Conservation (phyloP, 2,113 vertebrate species). For the Macrotis lagotis region DNA sequence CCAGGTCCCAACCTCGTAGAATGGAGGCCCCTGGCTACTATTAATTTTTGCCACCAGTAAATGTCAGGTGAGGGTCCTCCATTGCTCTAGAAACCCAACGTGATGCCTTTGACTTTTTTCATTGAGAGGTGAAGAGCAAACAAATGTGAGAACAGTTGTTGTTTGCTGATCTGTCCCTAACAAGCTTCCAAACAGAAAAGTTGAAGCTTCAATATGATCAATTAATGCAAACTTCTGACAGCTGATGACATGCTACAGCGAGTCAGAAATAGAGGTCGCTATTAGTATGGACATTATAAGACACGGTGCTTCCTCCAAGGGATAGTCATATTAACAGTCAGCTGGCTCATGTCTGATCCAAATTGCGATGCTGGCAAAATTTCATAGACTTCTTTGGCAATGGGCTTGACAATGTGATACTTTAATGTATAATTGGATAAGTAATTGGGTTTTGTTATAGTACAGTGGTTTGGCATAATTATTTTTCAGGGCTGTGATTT, state of each 20-base stretch:
- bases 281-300: background rate
- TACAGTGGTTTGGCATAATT: constrained; percentile 76
- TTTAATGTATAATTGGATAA: constrained; percentile 69
- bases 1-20: background rate
- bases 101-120: constrained; percentile 15
- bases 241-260: background rate
- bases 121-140: background rate
- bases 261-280: background rate
- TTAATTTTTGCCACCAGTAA: background rate
- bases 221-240: background rate
- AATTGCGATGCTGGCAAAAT: constrained; percentile 45
- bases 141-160: background rate
- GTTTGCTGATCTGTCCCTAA: constrained; percentile 30
- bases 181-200: background rate
- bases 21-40: background rate
- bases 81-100: background rate
- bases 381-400: constrained; percentile 46
- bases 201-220: background rate
- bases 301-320: background rate
- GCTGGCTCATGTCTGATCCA: constrained; percentile 39
- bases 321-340: background rate
- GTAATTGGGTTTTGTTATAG: constrained; percentile 74
- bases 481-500: constrained; percentile 77
- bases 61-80: background rate
- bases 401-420: constrained; percentile 66